Conservation (phyloP, 2,888 invertebrate species). For the Arenicola marina region DNA sequence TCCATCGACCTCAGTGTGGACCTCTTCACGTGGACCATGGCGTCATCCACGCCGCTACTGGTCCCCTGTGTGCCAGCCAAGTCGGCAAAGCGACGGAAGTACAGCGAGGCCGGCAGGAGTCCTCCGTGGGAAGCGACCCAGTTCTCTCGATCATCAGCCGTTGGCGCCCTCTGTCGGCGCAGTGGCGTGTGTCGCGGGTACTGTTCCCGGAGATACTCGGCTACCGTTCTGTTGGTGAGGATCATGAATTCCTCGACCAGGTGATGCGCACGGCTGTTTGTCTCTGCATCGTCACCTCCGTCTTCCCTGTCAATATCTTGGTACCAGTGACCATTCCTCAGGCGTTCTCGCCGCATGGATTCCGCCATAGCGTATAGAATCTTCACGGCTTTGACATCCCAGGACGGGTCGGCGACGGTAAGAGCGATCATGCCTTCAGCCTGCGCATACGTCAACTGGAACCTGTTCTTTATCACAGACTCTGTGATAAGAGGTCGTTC, state of each 20-base stretch:
- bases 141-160: constrained; percentile 11
- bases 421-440: constrained; percentile 40
- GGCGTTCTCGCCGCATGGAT: constrained; percentile 43
- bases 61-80: constrained; percentile 31
- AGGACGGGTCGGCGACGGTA: not conserved
- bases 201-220: constrained; percentile 35
- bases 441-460: constrained; percentile 37
- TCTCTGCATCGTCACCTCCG: constrained; percentile 13
- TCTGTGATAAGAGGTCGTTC: constrained; percentile 37
- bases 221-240: constrained; percentile 45
- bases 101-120: constrained; percentile 3
- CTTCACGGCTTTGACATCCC: not conserved
- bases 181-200: constrained; percentile 44
- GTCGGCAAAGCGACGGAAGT: constrained; percentile 13
- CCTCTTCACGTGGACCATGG: constrained; percentile 35
- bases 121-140: constrained; percentile 8
- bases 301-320: constrained; percentile 31
- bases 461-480: constrained; percentile 43
- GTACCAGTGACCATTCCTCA: constrained; percentile 47
- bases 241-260: constrained; percentile 52
- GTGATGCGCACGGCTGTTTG: constrained; percentile 37
- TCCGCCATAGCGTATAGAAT: constrained; percentile 36
- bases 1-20: constrained; percentile 38
- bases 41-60: no score
- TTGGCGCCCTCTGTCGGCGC: constrained; percentile 39